Conservation (phyloP, 2,888 invertebrate species). For the Resseliella maxima region DNA sequence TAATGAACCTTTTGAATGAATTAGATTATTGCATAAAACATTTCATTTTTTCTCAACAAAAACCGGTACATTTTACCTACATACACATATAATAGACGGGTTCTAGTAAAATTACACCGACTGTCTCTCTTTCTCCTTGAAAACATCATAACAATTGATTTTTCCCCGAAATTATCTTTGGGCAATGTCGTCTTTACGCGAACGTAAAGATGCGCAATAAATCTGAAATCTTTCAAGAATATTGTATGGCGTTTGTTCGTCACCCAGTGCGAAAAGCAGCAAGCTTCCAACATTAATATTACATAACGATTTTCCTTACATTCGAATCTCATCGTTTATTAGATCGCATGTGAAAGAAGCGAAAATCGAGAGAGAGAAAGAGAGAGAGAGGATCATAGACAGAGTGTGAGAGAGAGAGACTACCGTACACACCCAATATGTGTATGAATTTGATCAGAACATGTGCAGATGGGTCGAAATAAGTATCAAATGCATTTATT, state of each 20-base stretch:
- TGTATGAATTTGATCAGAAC: conserved; percentile 7
- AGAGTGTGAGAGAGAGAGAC: not conserved
- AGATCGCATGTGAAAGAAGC: not conserved
- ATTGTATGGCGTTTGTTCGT: not conserved
- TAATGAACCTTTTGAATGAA: not conserved
- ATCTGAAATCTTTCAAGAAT: not conserved
- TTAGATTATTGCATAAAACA: not conserved
- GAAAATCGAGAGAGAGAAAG: not conserved
- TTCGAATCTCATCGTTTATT: not conserved
- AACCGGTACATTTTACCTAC: not conserved
- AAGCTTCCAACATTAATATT: conserved; percentile 1
- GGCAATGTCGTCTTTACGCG: not conserved
- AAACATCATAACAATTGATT: not conserved
- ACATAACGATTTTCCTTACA: not conserved
- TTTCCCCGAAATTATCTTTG: not conserved
- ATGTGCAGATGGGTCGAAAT: conserved; percentile 11
- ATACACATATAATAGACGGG: not conserved
- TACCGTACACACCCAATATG: no score
- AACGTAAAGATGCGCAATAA: not conserved
- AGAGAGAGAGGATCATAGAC: no score
- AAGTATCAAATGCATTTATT: not conserved
- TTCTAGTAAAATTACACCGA: conserved; percentile 7
- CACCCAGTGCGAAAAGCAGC: not conserved
- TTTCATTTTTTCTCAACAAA: not conserved
- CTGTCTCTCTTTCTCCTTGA: not conserved